A percentile compares a stretch with the other conserved stretches of the same genome.
Conservation (phyloP, 2,113 vertebrate genomes). For the Labrus mixtus region DNA sequence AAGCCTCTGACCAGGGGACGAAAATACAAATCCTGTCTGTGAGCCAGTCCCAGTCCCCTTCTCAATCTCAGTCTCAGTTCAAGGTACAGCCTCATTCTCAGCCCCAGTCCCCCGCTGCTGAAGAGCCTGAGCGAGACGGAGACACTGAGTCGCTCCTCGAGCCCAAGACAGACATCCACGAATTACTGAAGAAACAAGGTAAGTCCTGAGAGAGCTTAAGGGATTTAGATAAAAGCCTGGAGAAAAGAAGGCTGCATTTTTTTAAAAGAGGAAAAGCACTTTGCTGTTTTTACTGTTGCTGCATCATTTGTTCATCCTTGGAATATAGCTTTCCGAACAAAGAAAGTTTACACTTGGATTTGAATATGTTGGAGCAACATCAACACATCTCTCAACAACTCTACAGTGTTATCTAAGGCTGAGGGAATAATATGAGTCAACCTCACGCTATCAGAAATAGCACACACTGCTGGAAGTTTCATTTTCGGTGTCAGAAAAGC, state of each 20-base stretch:
- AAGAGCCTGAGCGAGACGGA: slow-evolving; percentile 78
- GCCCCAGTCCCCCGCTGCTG: slow-evolving; percentile 69
- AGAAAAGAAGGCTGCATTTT: background rate
- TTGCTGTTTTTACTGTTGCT: background rate
- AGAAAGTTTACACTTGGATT: too few relatives aligned
- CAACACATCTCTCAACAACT: too few relatives aligned
- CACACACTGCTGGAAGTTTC: too few relatives aligned
- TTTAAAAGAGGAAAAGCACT: background rate
- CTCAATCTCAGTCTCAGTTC: slow-evolving; percentile 45
- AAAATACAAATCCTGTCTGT: slow-evolving; percentile 86
- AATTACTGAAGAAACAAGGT: slow-evolving; percentile 92
- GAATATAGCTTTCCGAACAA: too few relatives aligned
- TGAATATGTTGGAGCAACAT: too few relatives aligned
- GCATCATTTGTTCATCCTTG: background rate
- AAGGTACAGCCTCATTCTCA: slow-evolving; percentile 54
- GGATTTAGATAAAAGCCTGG: background rate
- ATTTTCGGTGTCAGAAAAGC: too few relatives aligned
- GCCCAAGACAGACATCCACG: slow-evolving; percentile 90
- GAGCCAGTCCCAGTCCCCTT: slow-evolving; percentile 71
- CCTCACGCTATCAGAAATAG: too few relatives aligned
- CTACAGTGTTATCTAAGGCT: too few relatives aligned
- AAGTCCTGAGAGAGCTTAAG: slow-evolving; percentile 24
- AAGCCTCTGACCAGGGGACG: slow-evolving; percentile 81
- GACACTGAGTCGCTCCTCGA: slow-evolving; percentile 79
- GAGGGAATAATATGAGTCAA: too few relatives aligned